Base-by-base conservation (phyloP, 2,797 vertebrate genomes). In the Galago senegalensis region DNA sequence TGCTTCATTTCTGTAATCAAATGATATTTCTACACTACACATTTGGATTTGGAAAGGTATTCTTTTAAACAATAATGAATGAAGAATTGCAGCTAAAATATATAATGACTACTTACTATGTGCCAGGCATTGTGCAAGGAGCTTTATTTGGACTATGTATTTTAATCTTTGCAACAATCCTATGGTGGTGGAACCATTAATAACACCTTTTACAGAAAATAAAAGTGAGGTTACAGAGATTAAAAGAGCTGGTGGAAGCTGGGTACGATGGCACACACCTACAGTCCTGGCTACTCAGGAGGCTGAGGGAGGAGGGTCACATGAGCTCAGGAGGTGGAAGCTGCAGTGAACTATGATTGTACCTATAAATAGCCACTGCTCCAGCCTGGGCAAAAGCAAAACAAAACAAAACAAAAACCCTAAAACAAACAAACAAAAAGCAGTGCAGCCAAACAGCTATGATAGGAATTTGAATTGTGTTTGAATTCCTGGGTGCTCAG, bases 41-140 rank as follows among this genome's bases (percentile, higher is more conserved):
- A 76, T 49, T 72, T 49, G 3, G 27, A 91, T 77, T 94, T 84
- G 11, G 72, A 89, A 61, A 56, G 27, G 6, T 34, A 65, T 88
- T 23, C 69, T 91, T 77, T 92, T 84, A 93, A 93, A 89, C 76
- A 84, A 79, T 67, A 75, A 77, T n/a, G 63, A 61, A 85, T 0
- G 46, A 83, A 82, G 43, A 72, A 29, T 58, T 31, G 79, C 34
- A 85, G 21, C 11, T 43, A 61, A 82, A 37, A 73, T 46, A 69
- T 56, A 46, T 16, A 87, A 27, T 43, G 17, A 83, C 9, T 27
- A 31, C 14, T 60, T 80, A 53, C 46, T 73, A 53, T 29, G 18
- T 69, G 60, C 18, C 70, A 91, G 80, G 46, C 53, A 87, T 13
- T 83, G 27, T 89, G 34, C 49, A 84, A 58, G 89, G 31, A 87